A percentile compares a stretch with the other conserved stretches of the same genome.
Conservation (phyloP, 2,888 invertebrate genomes). For the Cryptocephalus moraei region DNA sequence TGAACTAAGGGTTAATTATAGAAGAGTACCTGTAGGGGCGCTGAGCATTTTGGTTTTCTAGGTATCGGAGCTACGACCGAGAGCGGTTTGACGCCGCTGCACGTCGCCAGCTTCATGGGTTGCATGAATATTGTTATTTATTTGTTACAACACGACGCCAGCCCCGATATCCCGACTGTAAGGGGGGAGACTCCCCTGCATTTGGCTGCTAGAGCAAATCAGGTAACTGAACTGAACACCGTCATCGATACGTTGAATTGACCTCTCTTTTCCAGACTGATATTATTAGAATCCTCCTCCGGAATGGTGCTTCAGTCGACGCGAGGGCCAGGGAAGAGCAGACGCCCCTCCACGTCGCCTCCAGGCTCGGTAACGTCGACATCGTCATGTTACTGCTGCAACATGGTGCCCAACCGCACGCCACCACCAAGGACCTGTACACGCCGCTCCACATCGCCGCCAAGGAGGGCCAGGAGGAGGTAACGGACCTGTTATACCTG, state of each 20-base stretch:
- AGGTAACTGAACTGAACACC: conserved; percentile 36
- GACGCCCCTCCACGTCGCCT: conserved; percentile 93
- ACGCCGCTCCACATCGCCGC: conserved; percentile 95
- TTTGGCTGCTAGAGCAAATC: conserved; percentile 92
- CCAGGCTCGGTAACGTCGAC: conserved; percentile 90
- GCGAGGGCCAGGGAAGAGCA: conserved; percentile 76
- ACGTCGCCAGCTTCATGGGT: conserved; percentile 98
- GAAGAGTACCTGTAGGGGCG: neutral
- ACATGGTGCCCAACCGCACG: conserved; percentile 83
- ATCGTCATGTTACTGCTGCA: conserved; percentile 89
- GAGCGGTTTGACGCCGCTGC: conserved; percentile 87
- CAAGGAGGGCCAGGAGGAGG: conserved; percentile 89
- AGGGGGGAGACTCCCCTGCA: conserved; percentile 95
- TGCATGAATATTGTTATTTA: conserved; percentile 98
- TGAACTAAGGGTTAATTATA: no score
- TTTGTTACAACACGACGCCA: conserved; percentile 86
- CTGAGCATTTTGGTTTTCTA: conserved; percentile 20
- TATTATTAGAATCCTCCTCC: conserved; percentile 85
- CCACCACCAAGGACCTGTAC: conserved; percentile 89
- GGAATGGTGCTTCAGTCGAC: conserved; percentile 77
- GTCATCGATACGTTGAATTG: neutral
- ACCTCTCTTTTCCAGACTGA: conserved; percentile 51
- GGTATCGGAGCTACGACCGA: conserved; percentile 61
- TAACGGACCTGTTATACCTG: conserved; percentile 16
- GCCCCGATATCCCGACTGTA: conserved; percentile 89